Evolutionary conservation across 2,113 vertebrate genomes (phyloP).

Genomic region (Calidris pugnax): DNA sequence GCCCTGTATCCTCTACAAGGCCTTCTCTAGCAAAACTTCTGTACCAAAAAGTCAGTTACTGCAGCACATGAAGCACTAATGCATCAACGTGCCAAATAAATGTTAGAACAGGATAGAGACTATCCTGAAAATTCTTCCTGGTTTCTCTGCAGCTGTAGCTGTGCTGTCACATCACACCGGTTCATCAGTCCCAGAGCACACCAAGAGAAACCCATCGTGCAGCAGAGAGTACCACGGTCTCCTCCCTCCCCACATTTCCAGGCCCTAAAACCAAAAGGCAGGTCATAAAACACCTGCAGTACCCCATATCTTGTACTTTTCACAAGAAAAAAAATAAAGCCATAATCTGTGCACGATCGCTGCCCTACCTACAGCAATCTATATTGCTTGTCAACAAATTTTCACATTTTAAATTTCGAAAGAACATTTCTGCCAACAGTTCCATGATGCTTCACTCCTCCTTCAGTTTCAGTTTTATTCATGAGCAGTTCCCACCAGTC

Average conservation of each 20-base stretch:
- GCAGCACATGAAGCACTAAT: not conserved
- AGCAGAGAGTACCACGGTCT: not conserved
- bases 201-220: not conserved
- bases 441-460: not conserved
- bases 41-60: not conserved
- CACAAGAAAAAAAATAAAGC: not conserved
- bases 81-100: not conserved
- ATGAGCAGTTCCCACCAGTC: slow-evolving; percentile 4
- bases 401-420: not conserved
- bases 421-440: not conserved
- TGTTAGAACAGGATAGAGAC: not conserved
- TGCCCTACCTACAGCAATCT: not conserved
- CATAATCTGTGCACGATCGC: rapidly evolving
- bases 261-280: not conserved
- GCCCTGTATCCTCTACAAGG: not conserved
- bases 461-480: not conserved
- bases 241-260: not conserved
- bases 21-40: not conserved
- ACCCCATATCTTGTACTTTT: not conserved
- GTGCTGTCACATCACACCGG: not conserved
- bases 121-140: not conserved
- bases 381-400: not conserved
- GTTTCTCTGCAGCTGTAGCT: not conserved
- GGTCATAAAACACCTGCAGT: not conserved
- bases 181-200: rapidly evolving